These are phyloP conservation scores for Sepioteuthis lessoniana DNA, from an alignment of 2,888 invertebrate species.

Conservation along the genomic window DNA sequence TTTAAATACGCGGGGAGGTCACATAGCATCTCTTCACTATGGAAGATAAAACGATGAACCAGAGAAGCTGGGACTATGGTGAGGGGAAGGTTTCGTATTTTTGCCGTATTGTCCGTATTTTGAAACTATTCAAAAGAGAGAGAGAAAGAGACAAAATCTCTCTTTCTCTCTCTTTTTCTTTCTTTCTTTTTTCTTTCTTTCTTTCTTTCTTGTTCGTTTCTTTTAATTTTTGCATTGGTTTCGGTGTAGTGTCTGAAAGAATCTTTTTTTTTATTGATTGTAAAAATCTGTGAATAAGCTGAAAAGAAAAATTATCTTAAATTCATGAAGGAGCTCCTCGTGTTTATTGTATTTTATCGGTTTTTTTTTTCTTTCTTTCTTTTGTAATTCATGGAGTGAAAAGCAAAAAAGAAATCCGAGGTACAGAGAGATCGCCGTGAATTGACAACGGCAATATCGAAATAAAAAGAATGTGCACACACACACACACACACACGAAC, in stretches of 20 bases:
- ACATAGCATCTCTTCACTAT: no score
- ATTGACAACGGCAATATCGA: conserved; percentile 1
- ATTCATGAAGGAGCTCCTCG: background rate
- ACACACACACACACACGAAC: background rate
- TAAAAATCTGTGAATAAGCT: conserved; percentile 21
- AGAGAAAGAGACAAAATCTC: no score
- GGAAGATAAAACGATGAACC: no score
- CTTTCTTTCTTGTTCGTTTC: no score
- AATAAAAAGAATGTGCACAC: background rate
- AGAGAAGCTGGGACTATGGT: no score
- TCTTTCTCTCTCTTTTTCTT: no score
- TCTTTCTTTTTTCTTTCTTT: no score
- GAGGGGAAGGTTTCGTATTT: no score
- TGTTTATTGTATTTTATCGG: background rate
- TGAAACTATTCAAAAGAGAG: no score
- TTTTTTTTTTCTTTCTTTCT: background rate
- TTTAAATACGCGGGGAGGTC: no score
- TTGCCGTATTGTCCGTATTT: no score
- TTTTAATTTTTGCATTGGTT: background rate
- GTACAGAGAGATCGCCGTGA: conserved; percentile 33
- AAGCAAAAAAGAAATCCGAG: background rate
- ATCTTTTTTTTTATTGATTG: conserved; percentile 18
- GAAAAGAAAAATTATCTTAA: conserved; percentile 33
- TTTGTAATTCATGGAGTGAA: background rate
- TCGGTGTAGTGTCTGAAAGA: background rate